Evolutionary conservation across 1,140 invertebrate species (phyloP).

Genomic region (Eulimnadia texana): DNA sequence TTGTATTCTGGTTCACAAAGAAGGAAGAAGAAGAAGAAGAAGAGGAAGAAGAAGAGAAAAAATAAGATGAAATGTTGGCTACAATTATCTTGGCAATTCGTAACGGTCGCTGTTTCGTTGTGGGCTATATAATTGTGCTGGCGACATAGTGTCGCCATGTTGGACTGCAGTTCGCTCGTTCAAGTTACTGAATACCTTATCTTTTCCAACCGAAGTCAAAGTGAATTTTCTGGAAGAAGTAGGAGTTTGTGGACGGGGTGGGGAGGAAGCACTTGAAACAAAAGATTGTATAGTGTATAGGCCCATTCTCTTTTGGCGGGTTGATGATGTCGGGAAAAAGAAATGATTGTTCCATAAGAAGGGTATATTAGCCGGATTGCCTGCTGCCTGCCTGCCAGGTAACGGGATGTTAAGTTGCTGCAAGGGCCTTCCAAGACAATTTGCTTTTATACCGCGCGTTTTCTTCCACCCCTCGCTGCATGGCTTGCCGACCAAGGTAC

Average conservation of each 20-base stretch:
- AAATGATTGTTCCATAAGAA: background rate
- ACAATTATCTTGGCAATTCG: background rate
- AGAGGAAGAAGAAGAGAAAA: background rate
- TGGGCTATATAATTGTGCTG: background rate
- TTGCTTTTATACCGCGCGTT: background rate
- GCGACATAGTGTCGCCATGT: background rate
- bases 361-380: background rate
- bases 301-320: background rate
- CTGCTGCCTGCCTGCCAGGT: background rate
- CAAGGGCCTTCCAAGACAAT: background rate
- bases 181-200: too few relatives aligned
- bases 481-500: too few relatives aligned
- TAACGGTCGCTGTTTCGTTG: background rate
- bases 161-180: background rate
- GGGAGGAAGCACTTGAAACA: too few relatives aligned
- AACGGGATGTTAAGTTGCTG: background rate
- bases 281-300: too few relatives aligned
- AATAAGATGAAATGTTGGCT: background rate
- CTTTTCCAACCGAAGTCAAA: too few relatives aligned
- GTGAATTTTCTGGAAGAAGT: background rate
- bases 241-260: background rate
- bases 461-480: background rate
- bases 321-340: background rate
- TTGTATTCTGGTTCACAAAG: background rate
- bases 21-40: background rate